Conservation (phyloP, 2,888 invertebrate species). For the Mythimna vitellina region DNA sequence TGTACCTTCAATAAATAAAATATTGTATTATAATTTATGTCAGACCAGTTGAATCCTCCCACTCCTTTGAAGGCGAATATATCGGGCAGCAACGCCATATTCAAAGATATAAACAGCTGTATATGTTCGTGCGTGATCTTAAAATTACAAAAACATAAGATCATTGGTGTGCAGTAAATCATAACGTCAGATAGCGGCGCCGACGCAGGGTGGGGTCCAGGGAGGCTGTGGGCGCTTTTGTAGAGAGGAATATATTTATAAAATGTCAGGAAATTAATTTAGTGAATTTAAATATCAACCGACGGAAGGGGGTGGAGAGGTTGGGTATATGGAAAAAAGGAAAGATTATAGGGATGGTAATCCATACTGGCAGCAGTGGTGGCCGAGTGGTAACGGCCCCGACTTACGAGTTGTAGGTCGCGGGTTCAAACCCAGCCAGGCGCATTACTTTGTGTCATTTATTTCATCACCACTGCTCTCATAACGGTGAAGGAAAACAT, state of each 20-base stretch:
- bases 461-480: too few relatives aligned
- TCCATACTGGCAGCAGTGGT: too few relatives aligned
- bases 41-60: neutral
- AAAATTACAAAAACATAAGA: slow-evolving; percentile 41
- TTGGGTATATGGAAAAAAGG: too few relatives aligned
- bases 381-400: too few relatives aligned
- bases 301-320: too few relatives aligned
- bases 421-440: too few relatives aligned
- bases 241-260: neutral
- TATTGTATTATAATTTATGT: neutral
- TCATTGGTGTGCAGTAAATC: slow-evolving; percentile 52
- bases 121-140: slow-evolving; percentile 27
- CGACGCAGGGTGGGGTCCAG: slow-evolving; percentile 30
- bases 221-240: slow-evolving; percentile 34
- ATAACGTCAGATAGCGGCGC: slow-evolving; percentile 57
- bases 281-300: too few relatives aligned
- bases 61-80: neutral
- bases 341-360: too few relatives aligned
- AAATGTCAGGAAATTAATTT: too few relatives aligned
- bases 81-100: neutral
- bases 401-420: too few relatives aligned
- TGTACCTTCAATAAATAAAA: neutral
- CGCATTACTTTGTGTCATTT: too few relatives aligned
- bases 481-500: too few relatives aligned
- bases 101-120: slow-evolving; percentile 47